These are phyloP conservation scores for Leucophenga varia DNA, from an alignment of 1,140 invertebrate genomes.

Conservation along the genomic window DNA sequence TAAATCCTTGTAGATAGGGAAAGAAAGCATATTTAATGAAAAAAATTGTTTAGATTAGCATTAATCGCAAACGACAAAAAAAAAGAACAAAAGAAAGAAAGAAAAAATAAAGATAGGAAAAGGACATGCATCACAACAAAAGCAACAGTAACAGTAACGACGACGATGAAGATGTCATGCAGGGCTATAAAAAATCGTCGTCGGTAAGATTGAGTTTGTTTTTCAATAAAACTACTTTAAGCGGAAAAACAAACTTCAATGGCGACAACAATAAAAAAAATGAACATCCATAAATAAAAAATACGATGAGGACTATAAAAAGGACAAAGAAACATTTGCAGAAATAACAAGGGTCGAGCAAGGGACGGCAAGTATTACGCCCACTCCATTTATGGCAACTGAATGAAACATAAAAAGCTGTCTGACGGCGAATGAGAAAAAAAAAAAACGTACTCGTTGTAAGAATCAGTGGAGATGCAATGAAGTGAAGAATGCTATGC, in stretches of 20 bases:
- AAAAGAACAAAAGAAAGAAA: not conserved
- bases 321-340: slow-evolving; percentile 18
- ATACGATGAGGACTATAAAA: slow-evolving; percentile 19
- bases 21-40: slow-evolving; percentile 35
- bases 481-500: slow-evolving; percentile 4
- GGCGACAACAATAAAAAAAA: slow-evolving; percentile 34
- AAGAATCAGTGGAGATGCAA: not conserved
- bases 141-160: too few species aligned
- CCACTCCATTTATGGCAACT: slow-evolving; percentile 3
- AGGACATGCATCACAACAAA: too few species aligned
- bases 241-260: slow-evolving; percentile 56
- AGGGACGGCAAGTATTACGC: not conserved
- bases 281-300: too few species aligned
- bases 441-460: too few species aligned
- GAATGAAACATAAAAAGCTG: too few species aligned
- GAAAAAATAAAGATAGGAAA: too few species aligned
- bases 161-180: too few species aligned
- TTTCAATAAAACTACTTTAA: slow-evolving; percentile 56
- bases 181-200: slow-evolving; percentile 40
- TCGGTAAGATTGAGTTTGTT: slow-evolving; percentile 39
- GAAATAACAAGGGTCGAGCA: slow-evolving; percentile 12
- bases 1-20: too few species aligned
- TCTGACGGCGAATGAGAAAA: too few species aligned
- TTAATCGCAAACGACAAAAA: slow-evolving; percentile 27
- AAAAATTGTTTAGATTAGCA: slow-evolving; percentile 56